Evolutionary conservation across 92 coral and sea anemone species (phyloP).

Genomic region (Plumapathes pennacea): DNA sequence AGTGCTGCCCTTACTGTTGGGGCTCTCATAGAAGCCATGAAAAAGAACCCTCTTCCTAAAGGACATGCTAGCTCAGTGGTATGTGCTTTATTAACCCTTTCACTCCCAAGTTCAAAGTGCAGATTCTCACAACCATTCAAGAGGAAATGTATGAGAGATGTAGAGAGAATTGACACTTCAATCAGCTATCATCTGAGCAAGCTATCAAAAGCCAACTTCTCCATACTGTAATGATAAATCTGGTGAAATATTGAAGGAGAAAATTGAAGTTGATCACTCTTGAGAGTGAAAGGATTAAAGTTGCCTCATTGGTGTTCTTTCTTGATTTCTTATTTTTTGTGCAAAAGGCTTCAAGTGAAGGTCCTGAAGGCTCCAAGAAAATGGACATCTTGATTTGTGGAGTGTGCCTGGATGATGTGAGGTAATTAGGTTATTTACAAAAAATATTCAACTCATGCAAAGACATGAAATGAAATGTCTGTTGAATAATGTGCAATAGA

Average conservation of each 20-base stretch:
- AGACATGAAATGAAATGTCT: too few species aligned
- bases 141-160: too few species aligned
- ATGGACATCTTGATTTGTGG: conserved; percentile 85
- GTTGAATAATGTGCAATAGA: too few species aligned
- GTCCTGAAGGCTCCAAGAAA: conserved; percentile 42
- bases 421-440: conserved; percentile 36
- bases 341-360: conserved; percentile 34
- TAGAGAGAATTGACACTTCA: too few species aligned
- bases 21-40: conserved; percentile 77
- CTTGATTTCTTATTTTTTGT: neutral
- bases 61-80: conserved; percentile 33
- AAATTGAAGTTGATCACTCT: too few species aligned
- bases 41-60: conserved; percentile 16
- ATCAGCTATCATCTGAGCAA: too few species aligned
- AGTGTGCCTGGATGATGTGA: conserved; percentile 91
- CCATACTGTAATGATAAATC: too few species aligned
- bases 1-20: conserved; percentile 69
- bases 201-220: too few species aligned
- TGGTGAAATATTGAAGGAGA: too few species aligned
- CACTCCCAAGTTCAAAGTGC: too few species aligned
- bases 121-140: too few species aligned
- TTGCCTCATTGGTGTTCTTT: neutral
- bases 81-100: neutral
- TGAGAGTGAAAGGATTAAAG: too few species aligned
- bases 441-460: neutral